A percentile compares a stretch with the other conserved stretches of the same genome.
These are phyloP conservation scores for Celastrina argiolus DNA, from an alignment of 2,888 invertebrate species.

Conservation along the genomic window DNA sequence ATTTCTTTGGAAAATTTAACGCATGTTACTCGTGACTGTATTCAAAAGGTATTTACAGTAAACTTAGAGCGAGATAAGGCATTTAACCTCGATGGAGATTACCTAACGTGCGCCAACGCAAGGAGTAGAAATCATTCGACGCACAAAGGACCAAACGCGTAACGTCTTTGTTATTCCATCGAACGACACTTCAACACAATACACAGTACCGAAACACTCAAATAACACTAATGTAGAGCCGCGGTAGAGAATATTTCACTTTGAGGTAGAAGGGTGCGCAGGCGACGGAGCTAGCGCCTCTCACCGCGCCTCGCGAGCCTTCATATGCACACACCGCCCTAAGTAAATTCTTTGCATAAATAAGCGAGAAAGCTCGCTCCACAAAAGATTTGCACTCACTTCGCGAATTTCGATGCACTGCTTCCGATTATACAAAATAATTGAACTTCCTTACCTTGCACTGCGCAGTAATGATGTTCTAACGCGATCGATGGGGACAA, in stretches of 20 bases:
- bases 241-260: conserved; percentile 46
- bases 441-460: conserved; percentile 69
- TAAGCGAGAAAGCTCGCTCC: conserved; percentile 68
- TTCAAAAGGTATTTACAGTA: conserved; percentile 34
- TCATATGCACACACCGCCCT: conserved; percentile 69
- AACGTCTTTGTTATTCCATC: conserved; percentile 35
- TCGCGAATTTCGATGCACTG: conserved; percentile 55
- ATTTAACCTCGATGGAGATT: conserved; percentile 47
- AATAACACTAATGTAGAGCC: conserved; percentile 38
- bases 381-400: conserved; percentile 56
- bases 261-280: conserved; percentile 53
- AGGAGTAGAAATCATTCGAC: conserved; percentile 43
- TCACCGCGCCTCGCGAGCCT: conserved; percentile 62
- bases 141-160: conserved; percentile 61
- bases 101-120: conserved; percentile 51
- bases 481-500: conserved; percentile 66
- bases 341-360: conserved; percentile 75
- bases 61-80: conserved; percentile 49
- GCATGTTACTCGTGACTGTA: conserved; percentile 29
- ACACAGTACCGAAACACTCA: conserved; percentile 59
- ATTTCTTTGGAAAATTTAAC: neutral
- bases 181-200: conserved; percentile 51
- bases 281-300: conserved; percentile 66
- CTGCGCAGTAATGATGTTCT: conserved; percentile 73
- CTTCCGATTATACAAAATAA: conserved; percentile 60